phyloP scores from a whole-genome alignment of 2,888 invertebrate genomes.

The Antheraea assamensis region DNA sequence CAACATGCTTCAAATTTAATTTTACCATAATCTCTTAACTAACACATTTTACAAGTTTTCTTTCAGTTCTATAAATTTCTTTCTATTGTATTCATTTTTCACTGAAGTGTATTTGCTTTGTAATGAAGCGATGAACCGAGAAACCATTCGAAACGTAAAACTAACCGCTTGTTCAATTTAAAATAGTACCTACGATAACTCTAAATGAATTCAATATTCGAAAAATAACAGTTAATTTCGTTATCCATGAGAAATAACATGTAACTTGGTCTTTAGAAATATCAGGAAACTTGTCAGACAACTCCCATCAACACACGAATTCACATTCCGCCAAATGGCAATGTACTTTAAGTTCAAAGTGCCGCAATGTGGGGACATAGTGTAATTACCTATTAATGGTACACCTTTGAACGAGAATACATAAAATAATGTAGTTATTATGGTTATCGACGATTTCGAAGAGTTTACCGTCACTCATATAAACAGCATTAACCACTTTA shows the following conservation, averaged over 20 bases:
- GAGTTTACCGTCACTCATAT: too few species aligned
- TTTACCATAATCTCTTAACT: too few species aligned
- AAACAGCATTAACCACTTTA: too few species aligned
- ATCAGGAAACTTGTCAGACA: neutral
- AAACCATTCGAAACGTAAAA: too few species aligned
- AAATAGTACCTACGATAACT: neutral
- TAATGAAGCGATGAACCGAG: too few species aligned
- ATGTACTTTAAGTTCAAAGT: constrained; percentile 20
- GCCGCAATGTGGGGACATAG: constrained; percentile 6
- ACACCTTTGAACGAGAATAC: neutral
- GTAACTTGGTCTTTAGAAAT: neutral
- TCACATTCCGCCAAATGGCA: constrained; percentile 16
- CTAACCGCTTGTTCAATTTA: too few species aligned
- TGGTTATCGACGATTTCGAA: too few species aligned
- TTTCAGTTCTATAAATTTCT: too few species aligned
- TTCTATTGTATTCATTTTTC: too few species aligned
- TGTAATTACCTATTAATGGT: neutral
- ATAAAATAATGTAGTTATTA: neutral
- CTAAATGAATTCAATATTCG: neutral
- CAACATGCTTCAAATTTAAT: too few species aligned
- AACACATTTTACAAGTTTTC: too few species aligned
- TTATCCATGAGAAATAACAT: neutral
- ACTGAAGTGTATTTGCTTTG: too few species aligned
- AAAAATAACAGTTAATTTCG: neutral
- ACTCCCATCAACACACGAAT: neutral